Conservation (phyloP, 2,113 vertebrate species). For the Zapus hudsonius region DNA sequence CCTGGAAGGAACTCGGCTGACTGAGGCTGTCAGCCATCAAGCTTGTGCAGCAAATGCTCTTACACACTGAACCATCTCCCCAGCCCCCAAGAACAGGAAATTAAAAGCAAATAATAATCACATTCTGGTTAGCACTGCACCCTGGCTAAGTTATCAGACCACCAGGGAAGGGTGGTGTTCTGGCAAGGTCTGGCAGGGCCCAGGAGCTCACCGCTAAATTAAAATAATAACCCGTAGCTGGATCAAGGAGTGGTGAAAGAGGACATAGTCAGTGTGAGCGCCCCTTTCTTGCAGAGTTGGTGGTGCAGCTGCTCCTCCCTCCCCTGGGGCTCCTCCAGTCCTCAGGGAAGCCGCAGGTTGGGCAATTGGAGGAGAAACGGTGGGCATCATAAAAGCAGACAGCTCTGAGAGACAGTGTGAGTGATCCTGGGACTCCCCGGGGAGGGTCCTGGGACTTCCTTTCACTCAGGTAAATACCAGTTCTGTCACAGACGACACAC, state of each 20-base stretch:
- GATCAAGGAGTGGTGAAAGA: background rate
- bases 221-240: background rate
- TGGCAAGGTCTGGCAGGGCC: background rate
- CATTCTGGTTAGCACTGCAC: background rate
- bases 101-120: constrained; percentile 55
- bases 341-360: constrained; percentile 50
- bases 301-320: background rate
- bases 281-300: background rate
- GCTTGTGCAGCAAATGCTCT: background rate
- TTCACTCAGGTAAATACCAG: background rate
- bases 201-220: background rate
- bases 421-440: constrained; percentile 20
- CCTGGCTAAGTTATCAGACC: constrained; percentile 30
- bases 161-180: background rate
- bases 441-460: background rate
- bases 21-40: too few relatives aligned
- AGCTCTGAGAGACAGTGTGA: background rate
- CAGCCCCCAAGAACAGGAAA: constrained; percentile 38
- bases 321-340: background rate
- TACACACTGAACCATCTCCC: background rate
- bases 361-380: constrained; percentile 4
- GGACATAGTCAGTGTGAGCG: background rate
- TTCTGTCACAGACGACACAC: background rate
- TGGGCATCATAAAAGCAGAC: constrained; percentile 16
- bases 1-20: background rate